A percentile compares a stretch with the other conserved stretches of the same genome.
Conservation (phyloP, 2,113 vertebrate genomes). For the Casuarius casuarius region DNA sequence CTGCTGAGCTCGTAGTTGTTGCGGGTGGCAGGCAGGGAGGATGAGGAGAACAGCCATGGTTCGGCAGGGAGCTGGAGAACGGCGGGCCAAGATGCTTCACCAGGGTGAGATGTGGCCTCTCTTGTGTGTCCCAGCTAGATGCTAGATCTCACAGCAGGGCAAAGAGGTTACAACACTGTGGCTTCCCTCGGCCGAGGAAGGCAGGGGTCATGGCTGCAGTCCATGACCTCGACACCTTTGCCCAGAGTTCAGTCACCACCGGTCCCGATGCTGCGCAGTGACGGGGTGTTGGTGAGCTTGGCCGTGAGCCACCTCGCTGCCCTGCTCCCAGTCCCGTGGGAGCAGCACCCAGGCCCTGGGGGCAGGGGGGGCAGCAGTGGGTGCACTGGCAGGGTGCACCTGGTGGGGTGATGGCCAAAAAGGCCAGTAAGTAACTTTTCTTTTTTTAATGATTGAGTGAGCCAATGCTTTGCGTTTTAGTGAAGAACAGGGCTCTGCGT, state of each 20-base stretch:
- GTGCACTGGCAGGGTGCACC: too few relatives aligned
- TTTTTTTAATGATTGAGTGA: not conserved
- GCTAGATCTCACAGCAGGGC: not conserved
- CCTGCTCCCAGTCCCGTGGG: not conserved
- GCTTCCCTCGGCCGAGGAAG: too few relatives aligned
- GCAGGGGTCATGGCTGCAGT: too few relatives aligned
- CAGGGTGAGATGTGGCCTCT: fast-evolving
- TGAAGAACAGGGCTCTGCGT: not conserved
- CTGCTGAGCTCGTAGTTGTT: fast-evolving
- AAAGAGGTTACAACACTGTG: too few relatives aligned
- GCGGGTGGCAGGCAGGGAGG: not conserved
- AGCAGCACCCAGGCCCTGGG: not conserved
- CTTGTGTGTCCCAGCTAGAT: not conserved
- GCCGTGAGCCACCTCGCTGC: not conserved
- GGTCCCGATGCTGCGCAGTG: not conserved
- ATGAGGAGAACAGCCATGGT: fast-evolving
- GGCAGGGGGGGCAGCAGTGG: too few relatives aligned
- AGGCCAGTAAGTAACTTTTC: not conserved
- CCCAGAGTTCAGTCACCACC: not conserved
- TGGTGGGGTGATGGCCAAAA: not conserved
- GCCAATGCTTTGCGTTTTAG: not conserved
- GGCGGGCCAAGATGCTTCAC: too few relatives aligned
- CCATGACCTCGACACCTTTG: too few relatives aligned
- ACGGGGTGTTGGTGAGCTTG: not conserved
- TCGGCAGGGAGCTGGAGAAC: fast-evolving